These are phyloP conservation scores for Dendropsophus ebraccatus DNA, from an alignment of 2,113 vertebrate species.

Conservation along the genomic window DNA sequence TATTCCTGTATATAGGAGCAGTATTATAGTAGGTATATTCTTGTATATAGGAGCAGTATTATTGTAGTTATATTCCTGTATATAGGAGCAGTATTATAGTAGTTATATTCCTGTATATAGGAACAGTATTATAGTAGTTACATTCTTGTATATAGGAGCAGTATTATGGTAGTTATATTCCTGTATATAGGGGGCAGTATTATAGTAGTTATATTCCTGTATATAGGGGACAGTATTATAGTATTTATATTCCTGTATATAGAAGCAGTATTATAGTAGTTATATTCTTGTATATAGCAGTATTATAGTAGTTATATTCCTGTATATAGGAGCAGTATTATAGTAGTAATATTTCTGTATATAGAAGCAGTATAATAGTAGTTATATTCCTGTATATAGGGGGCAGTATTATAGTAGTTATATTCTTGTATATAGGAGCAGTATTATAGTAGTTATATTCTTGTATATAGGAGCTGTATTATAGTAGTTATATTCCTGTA, in stretches of 20 bases:
- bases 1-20: neutral
- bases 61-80: too few species aligned
- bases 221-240: neutral
- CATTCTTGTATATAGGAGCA: too few species aligned
- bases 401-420: neutral
- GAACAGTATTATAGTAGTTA: too few species aligned
- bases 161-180: too few species aligned
- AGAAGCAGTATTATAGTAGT: too few species aligned
- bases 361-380: neutral
- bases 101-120: too few species aligned
- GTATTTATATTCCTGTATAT: too few species aligned
- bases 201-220: constrained; percentile 5
- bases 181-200: neutral
- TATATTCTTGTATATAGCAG: too few species aligned
- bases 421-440: neutral
- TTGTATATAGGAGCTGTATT: neutral
- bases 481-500: neutral
- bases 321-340: too few species aligned
- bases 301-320: too few species aligned
- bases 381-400: constrained; percentile 3
- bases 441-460: neutral
- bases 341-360: too few species aligned
- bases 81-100: too few species aligned
- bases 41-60: neutral
- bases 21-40: neutral